phyloP scores from a whole-genome alignment of 2,888 invertebrate species.

The Hymenopus coronatus region DNA sequence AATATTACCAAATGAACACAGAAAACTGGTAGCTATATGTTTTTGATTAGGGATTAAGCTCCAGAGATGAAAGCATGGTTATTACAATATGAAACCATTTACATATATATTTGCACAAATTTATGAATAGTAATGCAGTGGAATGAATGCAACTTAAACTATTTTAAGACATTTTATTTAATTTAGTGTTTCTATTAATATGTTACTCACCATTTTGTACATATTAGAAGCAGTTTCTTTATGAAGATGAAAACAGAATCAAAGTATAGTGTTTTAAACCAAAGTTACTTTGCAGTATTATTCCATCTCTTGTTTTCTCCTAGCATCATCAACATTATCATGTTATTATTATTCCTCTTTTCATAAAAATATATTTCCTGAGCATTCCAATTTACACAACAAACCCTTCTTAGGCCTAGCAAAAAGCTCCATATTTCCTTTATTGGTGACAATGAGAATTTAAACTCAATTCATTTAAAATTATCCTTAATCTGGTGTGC shows the following conservation, averaged over 20 bases:
- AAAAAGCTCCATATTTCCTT: neutral
- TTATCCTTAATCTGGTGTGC: too few species aligned
- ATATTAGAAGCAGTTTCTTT: neutral
- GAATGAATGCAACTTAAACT: neutral
- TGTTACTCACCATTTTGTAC: neutral
- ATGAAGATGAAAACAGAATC: neutral
- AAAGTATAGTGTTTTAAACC: neutral
- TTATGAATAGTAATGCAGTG: neutral
- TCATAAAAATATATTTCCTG: neutral
- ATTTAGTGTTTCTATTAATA: neutral
- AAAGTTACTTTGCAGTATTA: neutral
- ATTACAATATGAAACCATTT: neutral
- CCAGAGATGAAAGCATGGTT: too few species aligned
- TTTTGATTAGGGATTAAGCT: neutral
- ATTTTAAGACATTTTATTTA: neutral
- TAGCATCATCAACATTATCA: too few species aligned
- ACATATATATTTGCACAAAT: neutral
- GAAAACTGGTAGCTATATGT: neutral
- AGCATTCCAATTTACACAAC: neutral
- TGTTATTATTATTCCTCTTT: neutral
- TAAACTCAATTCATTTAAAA: too few species aligned
- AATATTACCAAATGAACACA: neutral
- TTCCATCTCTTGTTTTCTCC: neutral
- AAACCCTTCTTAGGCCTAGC: neutral
- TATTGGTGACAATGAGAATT: neutral